A percentile compares a stretch with the other conserved stretches of the same genome.
phyloP scores from a whole-genome alignment of 2,797 vertebrate genomes.

The Anguilla megastoma region DNA sequence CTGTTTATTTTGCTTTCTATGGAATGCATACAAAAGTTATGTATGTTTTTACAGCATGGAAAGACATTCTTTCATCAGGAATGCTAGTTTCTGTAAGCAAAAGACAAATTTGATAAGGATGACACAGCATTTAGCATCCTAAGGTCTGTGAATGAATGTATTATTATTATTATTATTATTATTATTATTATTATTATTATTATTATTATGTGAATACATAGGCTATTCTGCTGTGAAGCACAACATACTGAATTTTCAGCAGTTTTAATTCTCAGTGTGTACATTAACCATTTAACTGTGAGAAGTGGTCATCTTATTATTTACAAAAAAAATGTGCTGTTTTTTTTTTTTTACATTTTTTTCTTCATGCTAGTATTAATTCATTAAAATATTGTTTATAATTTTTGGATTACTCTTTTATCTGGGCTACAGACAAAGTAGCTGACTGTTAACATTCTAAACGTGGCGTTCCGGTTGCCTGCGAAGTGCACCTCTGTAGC shows the following conservation, averaged over 20 bases:
- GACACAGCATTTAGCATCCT: neutral
- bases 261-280: neutral
- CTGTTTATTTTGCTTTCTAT: neutral
- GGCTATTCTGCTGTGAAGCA: neutral
- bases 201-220: neutral
- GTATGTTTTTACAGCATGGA: neutral
- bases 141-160: neutral
- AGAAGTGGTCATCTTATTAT: neutral
- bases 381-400: neutral
- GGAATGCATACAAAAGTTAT: neutral
- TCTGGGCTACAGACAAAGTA: neutral
- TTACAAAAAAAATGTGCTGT: neutral
- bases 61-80: neutral
- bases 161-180: too few species aligned
- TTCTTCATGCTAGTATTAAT: neutral
- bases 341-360: neutral
- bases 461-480: neutral
- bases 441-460: neutral
- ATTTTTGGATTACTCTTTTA: too few species aligned
- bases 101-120: neutral
- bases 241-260: neutral
- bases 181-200: too few species aligned
- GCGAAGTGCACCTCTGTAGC: neutral
- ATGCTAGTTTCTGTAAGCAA: neutral
- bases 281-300: neutral